Evolutionary conservation across 2,888 invertebrate species (phyloP), one percentile per base, ranked within the genome.

Genomic region (Oscheius sp.): DNA sequence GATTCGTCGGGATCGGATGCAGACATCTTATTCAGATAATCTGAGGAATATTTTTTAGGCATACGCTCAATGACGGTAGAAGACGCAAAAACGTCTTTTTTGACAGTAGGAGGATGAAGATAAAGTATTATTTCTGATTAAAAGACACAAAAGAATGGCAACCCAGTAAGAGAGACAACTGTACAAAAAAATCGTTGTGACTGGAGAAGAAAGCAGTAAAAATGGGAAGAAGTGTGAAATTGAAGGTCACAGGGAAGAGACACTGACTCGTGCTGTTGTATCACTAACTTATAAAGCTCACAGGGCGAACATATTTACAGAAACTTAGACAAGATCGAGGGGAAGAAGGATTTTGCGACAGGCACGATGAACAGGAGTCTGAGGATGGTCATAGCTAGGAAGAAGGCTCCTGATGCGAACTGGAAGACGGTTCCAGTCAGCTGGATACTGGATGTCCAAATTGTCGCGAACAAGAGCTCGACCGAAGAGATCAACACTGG

Each of bases 291-390:
- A 55, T 68, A 68, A 68, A 68, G 68, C 68, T 68, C 68, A 53
- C 51, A 10, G 33, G 32, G 51, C 21, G 21, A 21, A 21, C 21
- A 68, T 58, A 57, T 70, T n/a, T 70, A 70, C 70, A 70, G 13
- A 21, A 7, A 33, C 2, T 55, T 51, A 72, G n/a, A 60, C 37
- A 62, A 72, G 73, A 70, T 87, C 87, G 10, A 87, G 77, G 1
- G 87, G 87, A 72, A 85, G 74, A 76, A 87, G 87, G 13, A 87
- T 78, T 70, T 84, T 85, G 13, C 87, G 75, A 57, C 87, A 87
- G 1, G 85, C 86, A 65, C 85, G 62, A 7, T 80, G 79, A 32
- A 81, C 76, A 35, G 78, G 77, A n/a, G 79, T 70, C 32, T 83
- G 81, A 2, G 86, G 84, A 35, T 73, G 65, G 68, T 87, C 87